Percentiles rank a stretch among this genome's conserved stretches.
Evolutionary conservation across 2,113 vertebrate genomes (phyloP).

Genomic region (Oreochromis niloticus): DNA sequence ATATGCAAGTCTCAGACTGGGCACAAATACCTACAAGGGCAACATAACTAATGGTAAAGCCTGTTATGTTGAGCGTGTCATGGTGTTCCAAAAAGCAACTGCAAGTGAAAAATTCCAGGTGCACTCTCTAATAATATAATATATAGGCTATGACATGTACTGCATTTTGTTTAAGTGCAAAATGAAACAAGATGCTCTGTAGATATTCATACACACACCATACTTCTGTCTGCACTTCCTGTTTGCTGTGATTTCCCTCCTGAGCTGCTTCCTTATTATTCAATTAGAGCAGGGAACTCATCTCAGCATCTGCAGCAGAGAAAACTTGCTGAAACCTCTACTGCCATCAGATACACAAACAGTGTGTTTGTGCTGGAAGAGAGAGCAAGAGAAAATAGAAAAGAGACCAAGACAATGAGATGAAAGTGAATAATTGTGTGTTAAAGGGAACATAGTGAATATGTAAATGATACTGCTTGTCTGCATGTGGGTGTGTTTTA

Average conservation of each 20-base stretch:
- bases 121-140: not conserved
- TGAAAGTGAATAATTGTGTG: not conserved
- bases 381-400: not conserved
- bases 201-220: not conserved
- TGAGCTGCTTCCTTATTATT: slow-evolving; percentile 8
- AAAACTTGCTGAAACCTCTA: not conserved
- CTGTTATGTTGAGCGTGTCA: not conserved
- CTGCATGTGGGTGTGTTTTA: not conserved
- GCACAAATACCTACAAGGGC: not conserved
- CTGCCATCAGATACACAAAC: not conserved
- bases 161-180: not conserved
- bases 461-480: not conserved
- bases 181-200: not conserved
- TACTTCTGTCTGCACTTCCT: not conserved
- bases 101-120: not conserved
- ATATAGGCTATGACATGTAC: not conserved
- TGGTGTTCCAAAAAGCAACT: not conserved
- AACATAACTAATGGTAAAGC: not conserved
- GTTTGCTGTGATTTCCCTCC: slow-evolving; percentile 2
- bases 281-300: slow-evolving; percentile 23
- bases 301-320: not conserved
- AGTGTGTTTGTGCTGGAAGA: not conserved
- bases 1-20: not conserved
- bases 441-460: not conserved
- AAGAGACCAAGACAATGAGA: not conserved